Conservation (phyloP, 2,113 vertebrate genomes). For the Stigmatopora nigra region DNA sequence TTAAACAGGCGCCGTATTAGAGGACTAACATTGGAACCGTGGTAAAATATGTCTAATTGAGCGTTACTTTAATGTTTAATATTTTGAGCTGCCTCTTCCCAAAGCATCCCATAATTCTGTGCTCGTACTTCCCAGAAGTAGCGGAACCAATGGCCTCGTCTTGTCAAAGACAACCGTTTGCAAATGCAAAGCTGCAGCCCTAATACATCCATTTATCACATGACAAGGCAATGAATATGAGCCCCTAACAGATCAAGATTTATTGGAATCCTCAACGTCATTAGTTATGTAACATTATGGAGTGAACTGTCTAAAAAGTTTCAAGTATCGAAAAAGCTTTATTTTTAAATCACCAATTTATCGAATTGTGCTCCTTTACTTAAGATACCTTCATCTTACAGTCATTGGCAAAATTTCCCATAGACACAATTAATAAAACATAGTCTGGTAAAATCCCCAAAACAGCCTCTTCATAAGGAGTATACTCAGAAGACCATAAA, state of each 20-base stretch:
- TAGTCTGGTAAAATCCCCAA: constrained; percentile 16
- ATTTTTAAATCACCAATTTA: not conserved
- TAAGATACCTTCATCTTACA: constrained; percentile 13
- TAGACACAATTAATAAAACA: constrained; percentile 13
- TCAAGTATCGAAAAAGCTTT: constrained; percentile 5
- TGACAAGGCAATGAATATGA: constrained; percentile 17
- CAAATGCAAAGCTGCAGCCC: constrained; percentile 22
- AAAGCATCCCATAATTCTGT: constrained; percentile 22
- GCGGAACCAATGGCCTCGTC: constrained; percentile 43
- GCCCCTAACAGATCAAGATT: constrained; percentile 10
- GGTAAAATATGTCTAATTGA: constrained; percentile 23
- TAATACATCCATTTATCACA: constrained; percentile 42
- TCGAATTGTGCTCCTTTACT: not conserved
- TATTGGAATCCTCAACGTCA: constrained; percentile 25
- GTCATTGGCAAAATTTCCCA: constrained; percentile 23
- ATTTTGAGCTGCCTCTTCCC: constrained; percentile 20
- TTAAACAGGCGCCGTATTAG: constrained; percentile 20
- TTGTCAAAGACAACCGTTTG: constrained; percentile 21
- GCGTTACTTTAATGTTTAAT: constrained; percentile 34
- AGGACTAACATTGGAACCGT: constrained; percentile 6
- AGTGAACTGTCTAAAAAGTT: constrained; percentile 9
- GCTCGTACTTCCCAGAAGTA: constrained; percentile 11
- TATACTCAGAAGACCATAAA: constrained; percentile 4
- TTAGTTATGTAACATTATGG: constrained; percentile 18
- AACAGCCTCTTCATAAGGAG: not conserved